These are phyloP conservation scores for Lordiphosa collinella DNA, from an alignment of 1,140 invertebrate genomes.

Conservation along the genomic window DNA sequence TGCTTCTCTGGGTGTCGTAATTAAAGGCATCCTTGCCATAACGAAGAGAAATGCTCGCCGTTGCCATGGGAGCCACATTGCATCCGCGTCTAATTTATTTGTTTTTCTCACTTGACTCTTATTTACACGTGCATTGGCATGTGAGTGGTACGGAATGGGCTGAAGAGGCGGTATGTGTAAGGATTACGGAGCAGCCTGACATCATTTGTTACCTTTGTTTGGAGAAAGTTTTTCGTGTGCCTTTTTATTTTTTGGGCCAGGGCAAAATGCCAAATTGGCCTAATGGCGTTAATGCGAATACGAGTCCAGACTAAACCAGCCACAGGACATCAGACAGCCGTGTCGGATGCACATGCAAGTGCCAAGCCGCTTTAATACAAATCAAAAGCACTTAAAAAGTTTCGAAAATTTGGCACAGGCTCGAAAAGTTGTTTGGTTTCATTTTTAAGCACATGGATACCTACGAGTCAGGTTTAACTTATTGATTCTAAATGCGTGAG, in stretches of 20 bases:
- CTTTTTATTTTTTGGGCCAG: constrained; percentile 25
- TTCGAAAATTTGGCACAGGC: constrained; percentile 44
- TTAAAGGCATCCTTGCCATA: constrained; percentile 61
- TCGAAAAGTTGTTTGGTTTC: constrained; percentile 14
- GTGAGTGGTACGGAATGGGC: constrained; percentile 23
- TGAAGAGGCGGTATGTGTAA: background rate
- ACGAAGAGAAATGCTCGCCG: constrained; percentile 65
- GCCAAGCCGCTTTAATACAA: constrained; percentile 53
- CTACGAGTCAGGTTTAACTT: too few relatives aligned
- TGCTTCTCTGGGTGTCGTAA: constrained; percentile 46
- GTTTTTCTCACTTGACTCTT: constrained; percentile 69
- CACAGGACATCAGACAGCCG: constrained; percentile 18
- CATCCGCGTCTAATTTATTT: constrained; percentile 51
- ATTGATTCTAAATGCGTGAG: too few relatives aligned
- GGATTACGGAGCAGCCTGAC: constrained; percentile 11
- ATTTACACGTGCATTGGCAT: constrained; percentile 73
- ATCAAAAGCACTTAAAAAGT: constrained; percentile 55
- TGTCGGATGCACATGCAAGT: constrained; percentile 24
- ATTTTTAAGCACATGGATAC: background rate
- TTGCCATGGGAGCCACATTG: constrained; percentile 24
- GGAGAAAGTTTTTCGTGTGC: constrained; percentile 46
- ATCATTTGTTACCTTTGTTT: constrained; percentile 62
- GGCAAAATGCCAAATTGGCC: constrained; percentile 73
- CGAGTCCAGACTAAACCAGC: constrained; percentile 60
- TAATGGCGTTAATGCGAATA: constrained; percentile 77